Conservation (phyloP, 2,888 invertebrate genomes). For the Campoplex nolae region DNA sequence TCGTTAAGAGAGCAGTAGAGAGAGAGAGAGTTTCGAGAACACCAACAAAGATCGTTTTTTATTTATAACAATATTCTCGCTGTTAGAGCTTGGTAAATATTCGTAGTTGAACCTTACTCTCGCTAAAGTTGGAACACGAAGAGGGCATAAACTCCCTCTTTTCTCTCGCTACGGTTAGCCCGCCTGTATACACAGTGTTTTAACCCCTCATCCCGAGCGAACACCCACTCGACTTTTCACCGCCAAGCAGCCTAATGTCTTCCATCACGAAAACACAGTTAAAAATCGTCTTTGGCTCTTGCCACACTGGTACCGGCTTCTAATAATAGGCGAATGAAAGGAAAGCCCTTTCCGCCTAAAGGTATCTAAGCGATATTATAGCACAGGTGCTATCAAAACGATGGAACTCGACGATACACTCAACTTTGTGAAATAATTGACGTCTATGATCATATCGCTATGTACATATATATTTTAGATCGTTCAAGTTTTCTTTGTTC, state of each 20-base stretch:
- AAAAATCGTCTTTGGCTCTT: conserved; percentile 75
- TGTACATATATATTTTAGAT: neutral
- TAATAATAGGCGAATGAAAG: conserved; percentile 28
- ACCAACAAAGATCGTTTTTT: conserved; percentile 38
- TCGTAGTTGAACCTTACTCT: conserved; percentile 6
- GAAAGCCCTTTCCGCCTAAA: neutral
- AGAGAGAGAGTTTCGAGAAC: neutral
- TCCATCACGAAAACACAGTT: conserved; percentile 78
- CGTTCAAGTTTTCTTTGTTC: conserved; percentile 5
- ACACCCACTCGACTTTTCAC: conserved; percentile 59
- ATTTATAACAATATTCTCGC: conserved; percentile 8
- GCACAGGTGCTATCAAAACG: conserved; percentile 15
- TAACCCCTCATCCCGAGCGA: conserved; percentile 25
- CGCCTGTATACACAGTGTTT: conserved; percentile 30
- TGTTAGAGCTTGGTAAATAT: conserved; percentile 16
- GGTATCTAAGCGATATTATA: conserved; percentile 1
- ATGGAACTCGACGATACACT: conserved; percentile 20
- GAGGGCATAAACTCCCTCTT: neutral
- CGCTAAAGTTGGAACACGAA: conserved; percentile 15
- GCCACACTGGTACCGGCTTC: conserved; percentile 52
- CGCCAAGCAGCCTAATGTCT: conserved; percentile 76
- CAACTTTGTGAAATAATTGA: neutral
- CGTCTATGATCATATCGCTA: neutral
- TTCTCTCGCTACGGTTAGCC: conserved; percentile 11
- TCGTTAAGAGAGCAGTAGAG: neutral